Conservation (phyloP, 2,888 invertebrate species). For the Drosophila fungiperda region DNA sequence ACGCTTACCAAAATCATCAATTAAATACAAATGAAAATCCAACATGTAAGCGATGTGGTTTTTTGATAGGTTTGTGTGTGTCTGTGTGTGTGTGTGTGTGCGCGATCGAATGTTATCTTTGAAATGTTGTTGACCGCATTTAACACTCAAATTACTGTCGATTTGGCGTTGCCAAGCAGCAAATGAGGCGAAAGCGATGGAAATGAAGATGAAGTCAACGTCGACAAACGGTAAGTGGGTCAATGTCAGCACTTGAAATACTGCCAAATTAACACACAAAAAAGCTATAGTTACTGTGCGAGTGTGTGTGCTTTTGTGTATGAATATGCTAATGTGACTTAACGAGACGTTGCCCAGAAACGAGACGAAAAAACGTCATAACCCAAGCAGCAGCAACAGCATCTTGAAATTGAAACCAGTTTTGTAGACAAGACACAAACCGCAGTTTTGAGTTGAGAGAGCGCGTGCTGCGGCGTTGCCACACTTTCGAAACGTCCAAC, state of each 20-base stretch:
- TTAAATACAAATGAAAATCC: slow-evolving; percentile 32
- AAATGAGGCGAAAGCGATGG: slow-evolving; percentile 56
- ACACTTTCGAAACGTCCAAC: slow-evolving; percentile 23
- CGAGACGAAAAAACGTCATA: slow-evolving; percentile 26
- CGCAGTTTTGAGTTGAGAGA: slow-evolving; percentile 19
- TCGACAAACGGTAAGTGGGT: slow-evolving; percentile 73
- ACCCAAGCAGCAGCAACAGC: slow-evolving; percentile 20
- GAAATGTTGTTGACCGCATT: slow-evolving; percentile 74
- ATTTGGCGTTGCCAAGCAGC: slow-evolving; percentile 50
- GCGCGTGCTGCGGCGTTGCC: slow-evolving; percentile 57
- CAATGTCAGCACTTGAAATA: slow-evolving; percentile 81
- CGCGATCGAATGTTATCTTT: slow-evolving; percentile 11
- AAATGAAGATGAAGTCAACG: slow-evolving; percentile 52
- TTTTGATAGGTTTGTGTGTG: neutral
- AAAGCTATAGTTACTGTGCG: slow-evolving; percentile 2
- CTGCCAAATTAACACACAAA: slow-evolving; percentile 73
- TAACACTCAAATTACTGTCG: slow-evolving; percentile 46
- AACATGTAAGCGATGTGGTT: slow-evolving; percentile 10
- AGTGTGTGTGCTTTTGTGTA: slow-evolving; percentile 8
- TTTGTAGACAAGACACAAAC: slow-evolving; percentile 71
- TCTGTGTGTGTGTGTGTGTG: slow-evolving; percentile 20
- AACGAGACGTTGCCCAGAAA: slow-evolving; percentile 39
- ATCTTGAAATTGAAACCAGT: slow-evolving; percentile 59
- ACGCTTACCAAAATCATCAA: slow-evolving; percentile 15
- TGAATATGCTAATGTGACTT: slow-evolving; percentile 26